phyloP scores from a whole-genome alignment of 1,140 invertebrate genomes.

The Trachelipus rathkii region DNA sequence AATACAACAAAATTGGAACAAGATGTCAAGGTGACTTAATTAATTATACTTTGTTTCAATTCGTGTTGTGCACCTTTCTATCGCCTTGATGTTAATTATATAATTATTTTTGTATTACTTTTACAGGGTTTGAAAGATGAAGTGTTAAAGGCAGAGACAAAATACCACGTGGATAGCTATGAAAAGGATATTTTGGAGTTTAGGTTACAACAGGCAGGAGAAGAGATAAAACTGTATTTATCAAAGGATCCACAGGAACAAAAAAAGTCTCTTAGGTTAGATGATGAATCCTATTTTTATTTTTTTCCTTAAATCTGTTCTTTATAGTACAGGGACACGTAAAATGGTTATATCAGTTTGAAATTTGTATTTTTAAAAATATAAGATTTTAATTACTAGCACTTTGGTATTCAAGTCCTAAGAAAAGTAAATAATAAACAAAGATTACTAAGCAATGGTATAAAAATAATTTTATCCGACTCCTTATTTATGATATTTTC shows the following conservation, averaged over 20 bases:
- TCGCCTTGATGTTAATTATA: constrained; percentile 7
- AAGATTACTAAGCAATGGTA: too few relatives aligned
- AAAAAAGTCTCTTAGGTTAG: constrained; percentile 52
- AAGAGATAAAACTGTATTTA: constrained; percentile 58
- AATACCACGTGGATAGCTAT: constrained; percentile 53
- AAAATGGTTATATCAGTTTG: too few relatives aligned
- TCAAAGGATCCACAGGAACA: constrained; percentile 53
- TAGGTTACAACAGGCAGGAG: constrained; percentile 53
- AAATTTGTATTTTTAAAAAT: too few relatives aligned
- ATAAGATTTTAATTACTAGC: too few relatives aligned
- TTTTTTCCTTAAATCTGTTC: too few relatives aligned
- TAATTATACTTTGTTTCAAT: constrained; percentile 18
- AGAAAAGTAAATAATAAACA: too few relatives aligned
- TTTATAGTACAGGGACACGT: too few relatives aligned
- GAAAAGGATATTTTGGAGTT: constrained; percentile 53
- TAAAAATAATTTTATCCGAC: too few relatives aligned
- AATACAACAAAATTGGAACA: constrained; percentile 59
- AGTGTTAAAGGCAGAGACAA: constrained; percentile 53
- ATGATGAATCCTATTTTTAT: constrained; percentile 25
- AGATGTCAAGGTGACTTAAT: constrained; percentile 40
- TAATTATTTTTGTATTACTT: neutral
- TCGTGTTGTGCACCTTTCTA: too few relatives aligned
- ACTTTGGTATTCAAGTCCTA: too few relatives aligned
- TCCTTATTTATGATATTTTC: too few relatives aligned
- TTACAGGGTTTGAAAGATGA: constrained; percentile 55